A percentile compares a stretch with the other conserved stretches of the same genome.
These are phyloP conservation scores for Perca flavescens DNA, from an alignment of 2,113 vertebrate genomes.

Conservation along the genomic window DNA sequence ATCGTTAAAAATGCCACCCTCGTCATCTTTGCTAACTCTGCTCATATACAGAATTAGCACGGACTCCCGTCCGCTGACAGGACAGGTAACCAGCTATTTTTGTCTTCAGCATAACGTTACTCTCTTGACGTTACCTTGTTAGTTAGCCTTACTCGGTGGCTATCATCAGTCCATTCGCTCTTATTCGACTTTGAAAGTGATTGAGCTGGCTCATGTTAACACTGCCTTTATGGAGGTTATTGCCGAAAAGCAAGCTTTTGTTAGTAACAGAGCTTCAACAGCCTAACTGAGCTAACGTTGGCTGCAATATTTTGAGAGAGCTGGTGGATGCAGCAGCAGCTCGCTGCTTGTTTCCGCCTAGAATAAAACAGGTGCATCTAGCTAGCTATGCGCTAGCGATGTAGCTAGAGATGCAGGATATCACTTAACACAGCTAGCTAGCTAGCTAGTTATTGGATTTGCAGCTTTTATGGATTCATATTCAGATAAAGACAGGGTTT, in stretches of 20 bases:
- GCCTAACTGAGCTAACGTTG: not conserved
- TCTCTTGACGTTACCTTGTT: slow-evolving; percentile 56
- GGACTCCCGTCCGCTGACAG: not conserved
- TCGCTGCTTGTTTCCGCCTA: slow-evolving; percentile 49
- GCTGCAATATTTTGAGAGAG: not conserved
- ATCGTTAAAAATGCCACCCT: not conserved
- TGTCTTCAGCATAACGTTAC: not conserved
- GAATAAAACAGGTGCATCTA: slow-evolving; percentile 81
- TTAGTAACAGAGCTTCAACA: not conserved
- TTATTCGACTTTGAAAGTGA: slow-evolving; percentile 40
- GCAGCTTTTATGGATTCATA: not conserved
- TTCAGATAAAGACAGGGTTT: not conserved
- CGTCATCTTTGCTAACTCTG: not conserved
- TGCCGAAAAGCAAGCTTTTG: not conserved
- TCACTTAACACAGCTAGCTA: not conserved
- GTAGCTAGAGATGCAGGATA: slow-evolving; percentile 9
- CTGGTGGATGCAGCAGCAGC: slow-evolving; percentile 9
- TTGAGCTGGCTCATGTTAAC: not conserved
- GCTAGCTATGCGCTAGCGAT: slow-evolving; percentile 47
- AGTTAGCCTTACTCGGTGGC: slow-evolving; percentile 56
- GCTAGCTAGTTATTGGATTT: not conserved
- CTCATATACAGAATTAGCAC: not conserved
- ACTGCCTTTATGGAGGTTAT: not conserved
- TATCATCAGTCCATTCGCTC: slow-evolving; percentile 23
- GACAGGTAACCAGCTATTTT: slow-evolving; percentile 30